phyloP scores from a whole-genome alignment of 2,113 vertebrate species.

The Chunga burmeisteri region DNA sequence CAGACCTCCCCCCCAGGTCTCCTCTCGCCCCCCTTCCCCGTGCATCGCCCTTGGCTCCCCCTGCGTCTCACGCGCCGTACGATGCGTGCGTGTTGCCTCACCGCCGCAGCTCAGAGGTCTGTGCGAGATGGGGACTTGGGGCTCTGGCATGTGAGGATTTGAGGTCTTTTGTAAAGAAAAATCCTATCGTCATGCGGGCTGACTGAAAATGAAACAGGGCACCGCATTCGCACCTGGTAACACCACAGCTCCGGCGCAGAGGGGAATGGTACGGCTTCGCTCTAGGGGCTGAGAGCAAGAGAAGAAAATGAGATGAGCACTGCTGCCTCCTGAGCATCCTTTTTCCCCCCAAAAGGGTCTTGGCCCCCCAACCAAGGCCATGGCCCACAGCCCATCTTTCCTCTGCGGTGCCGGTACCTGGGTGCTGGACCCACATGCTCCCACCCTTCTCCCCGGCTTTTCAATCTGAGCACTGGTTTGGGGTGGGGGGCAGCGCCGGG shows the following conservation, averaged over 20 bases:
- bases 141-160: no score
- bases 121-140: background rate
- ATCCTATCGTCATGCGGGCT: background rate
- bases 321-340: background rate
- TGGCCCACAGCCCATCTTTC: no score
- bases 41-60: background rate
- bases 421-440: rapidly evolving
- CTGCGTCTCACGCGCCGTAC: background rate
- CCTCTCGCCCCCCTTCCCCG: background rate
- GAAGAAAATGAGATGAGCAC: background rate
- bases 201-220: background rate
- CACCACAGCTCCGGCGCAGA: background rate
- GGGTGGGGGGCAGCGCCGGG: background rate
- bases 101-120: no score
- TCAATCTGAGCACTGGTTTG: no score
- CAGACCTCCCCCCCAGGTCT: background rate
- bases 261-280: background rate
- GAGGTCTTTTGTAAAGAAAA: background rate
- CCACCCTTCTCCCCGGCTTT: background rate
- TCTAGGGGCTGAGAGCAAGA: background rate
- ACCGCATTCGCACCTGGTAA: rapidly evolving
- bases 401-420: background rate
- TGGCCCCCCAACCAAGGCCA: no score
- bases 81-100: rapidly evolving
- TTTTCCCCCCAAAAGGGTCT: rapidly evolving